phyloP scores from a whole-genome alignment of 2,797 vertebrate species.

The Artibeus lituratus region DNA sequence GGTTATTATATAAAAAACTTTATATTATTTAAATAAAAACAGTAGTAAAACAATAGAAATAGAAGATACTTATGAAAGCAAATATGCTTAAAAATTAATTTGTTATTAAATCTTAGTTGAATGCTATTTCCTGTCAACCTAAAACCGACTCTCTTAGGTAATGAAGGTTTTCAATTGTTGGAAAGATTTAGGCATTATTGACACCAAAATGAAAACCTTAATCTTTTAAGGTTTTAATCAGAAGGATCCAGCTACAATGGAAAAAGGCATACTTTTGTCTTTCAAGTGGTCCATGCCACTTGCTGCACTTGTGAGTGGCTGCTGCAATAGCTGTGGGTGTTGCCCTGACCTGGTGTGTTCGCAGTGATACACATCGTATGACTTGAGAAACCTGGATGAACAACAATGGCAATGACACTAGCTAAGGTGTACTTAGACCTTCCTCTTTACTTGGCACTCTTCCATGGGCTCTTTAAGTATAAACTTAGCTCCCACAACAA shows the following conservation, averaged over 20 bases:
- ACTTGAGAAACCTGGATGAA: neutral
- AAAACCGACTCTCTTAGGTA: neutral
- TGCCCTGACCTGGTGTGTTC: neutral
- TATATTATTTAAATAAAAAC: neutral
- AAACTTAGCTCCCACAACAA: neutral
- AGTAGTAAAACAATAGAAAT: neutral
- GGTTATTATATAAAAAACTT: neutral
- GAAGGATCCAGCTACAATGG: conserved; percentile 38
- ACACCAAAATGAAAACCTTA: conserved; percentile 35
- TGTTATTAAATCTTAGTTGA: neutral
- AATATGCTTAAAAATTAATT: conserved; percentile 16
- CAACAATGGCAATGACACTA: accelerated
- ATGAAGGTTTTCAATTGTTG: neutral
- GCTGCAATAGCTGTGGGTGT: neutral
- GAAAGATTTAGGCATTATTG: neutral
- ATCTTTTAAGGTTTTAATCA: conserved; percentile 28
- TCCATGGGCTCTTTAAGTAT: neutral
- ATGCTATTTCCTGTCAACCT: neutral
- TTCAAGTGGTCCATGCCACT: neutral
- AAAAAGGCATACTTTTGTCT: conserved; percentile 12
- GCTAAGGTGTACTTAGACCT: neutral
- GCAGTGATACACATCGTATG: accelerated
- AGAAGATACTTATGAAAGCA: neutral
- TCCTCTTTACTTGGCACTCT: neutral
- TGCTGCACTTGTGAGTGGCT: neutral